Evolutionary conservation across 2,888 invertebrate species (phyloP), one percentile per base, ranked within the genome.

Genomic region (Oxytorus armatus): DNA sequence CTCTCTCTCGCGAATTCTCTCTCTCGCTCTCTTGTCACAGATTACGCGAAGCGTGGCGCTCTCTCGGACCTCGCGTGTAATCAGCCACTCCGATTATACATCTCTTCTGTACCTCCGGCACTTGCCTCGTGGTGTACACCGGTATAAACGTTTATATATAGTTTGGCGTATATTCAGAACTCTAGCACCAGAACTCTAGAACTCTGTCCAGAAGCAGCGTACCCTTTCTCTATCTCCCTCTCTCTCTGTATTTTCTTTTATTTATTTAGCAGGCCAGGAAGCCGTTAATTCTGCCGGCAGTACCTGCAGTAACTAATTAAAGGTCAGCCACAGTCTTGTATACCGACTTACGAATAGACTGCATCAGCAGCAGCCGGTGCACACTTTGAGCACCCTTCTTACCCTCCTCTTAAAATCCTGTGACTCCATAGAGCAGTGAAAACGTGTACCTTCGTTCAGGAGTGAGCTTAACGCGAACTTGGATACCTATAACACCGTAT

Each of bases 201-300:
- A 59, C 18, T 29, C 63, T 39, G 77, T 72, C 57, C 72, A 70
- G 53, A 59, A 77, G 51, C 69, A 36, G 55, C 29, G 29, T 76
- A 84, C 79, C 16, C 18, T 36, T 23, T 14, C 53, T 75, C 39
- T 16, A 55, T 51, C 21, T 33, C 44, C 29, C 51, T 81, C 65
- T 51, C 21, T 33, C 29, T 42, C 39, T 81, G 42, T 68, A 61
- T 77, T 53, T 87, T 88, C 86, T 87, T 89, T 88, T 89, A 90
- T 89, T 90, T 89, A 90, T 89, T 89, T 89, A 89, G 81, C 87
- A 84, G 86, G 85, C 87, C 89, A 89, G 90, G 90, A 90, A 90
- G 90, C 89, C 86, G 89, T 90, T 90, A 86, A 88, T 90, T 89
- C 86, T 85, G 75, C 85, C 73, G 78, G 85, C 87, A 85, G 86